Evolutionary conservation across 2,113 vertebrate genomes (phyloP).

Genomic region (Hippocampus comes): DNA sequence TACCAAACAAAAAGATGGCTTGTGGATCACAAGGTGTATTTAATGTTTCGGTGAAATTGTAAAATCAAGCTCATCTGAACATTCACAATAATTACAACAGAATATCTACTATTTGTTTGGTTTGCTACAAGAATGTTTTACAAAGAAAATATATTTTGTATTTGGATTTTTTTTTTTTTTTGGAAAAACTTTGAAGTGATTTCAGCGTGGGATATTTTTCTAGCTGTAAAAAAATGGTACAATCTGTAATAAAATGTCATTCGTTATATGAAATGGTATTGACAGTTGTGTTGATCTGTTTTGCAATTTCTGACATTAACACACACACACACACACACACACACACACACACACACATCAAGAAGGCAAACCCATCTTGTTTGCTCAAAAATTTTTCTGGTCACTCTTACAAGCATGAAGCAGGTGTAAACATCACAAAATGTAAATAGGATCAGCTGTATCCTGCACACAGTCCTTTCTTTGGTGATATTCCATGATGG

Average conservation of each 20-base stretch:
- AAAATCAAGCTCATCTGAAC: conserved; percentile 54
- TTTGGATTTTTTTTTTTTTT: neutral
- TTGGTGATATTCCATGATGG: conserved; percentile 4
- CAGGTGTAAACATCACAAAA: conserved; percentile 57
- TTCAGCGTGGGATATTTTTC: conserved; percentile 26
- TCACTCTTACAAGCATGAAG: conserved; percentile 26
- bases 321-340: neutral
- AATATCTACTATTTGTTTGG: neutral
- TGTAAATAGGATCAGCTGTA: conserved; percentile 41
- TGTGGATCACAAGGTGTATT: conserved; percentile 62
- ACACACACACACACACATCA: neutral
- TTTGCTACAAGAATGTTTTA: conserved; percentile 30
- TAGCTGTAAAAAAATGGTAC: conserved; percentile 33
- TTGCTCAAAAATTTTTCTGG: conserved; percentile 6
- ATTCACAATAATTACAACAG: conserved; percentile 1
- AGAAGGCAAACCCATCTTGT: conserved; percentile 11
- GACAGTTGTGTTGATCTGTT: conserved; percentile 9
- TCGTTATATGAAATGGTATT: conserved; percentile 35
- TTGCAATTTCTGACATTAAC: conserved; percentile 5
- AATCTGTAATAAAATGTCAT: conserved; percentile 36
- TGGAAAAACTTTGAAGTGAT: conserved; percentile 8
- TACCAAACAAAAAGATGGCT: neutral
- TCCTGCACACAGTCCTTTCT: conserved; percentile 20
- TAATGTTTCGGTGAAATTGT: conserved; percentile 44
- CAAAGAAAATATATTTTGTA: conserved; percentile 20